Conservation (phyloP, 1,140 invertebrate species). For the Heterodera schachtii region DNA sequence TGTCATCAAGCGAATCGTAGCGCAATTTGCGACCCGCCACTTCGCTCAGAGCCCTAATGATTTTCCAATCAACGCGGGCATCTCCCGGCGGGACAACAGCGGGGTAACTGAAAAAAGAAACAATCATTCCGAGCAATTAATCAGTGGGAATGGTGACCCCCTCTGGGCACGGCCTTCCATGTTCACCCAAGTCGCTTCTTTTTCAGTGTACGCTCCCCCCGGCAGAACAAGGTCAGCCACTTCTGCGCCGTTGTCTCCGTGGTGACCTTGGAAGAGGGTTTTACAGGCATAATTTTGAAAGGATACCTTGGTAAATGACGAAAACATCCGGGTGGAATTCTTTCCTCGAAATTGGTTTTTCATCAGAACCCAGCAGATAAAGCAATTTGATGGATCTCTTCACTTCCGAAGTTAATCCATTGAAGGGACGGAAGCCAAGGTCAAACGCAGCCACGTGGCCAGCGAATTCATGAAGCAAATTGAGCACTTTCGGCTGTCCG, state of each 20-base stretch:
- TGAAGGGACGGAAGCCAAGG: conserved; percentile 84
- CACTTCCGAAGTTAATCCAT: conserved; percentile 69
- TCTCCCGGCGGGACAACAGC: conserved; percentile 90
- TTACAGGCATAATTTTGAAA: conserved; percentile 47
- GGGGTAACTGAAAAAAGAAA: conserved; percentile 67
- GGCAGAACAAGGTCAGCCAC: conserved; percentile 92
- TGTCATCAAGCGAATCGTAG: conserved; percentile 83
- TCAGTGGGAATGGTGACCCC: conserved; percentile 40
- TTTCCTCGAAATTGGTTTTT: conserved; percentile 76
- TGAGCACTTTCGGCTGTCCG: conserved; percentile 64
- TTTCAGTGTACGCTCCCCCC: conserved; percentile 97
- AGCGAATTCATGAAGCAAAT: conserved; percentile 67
- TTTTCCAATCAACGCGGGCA: conserved; percentile 97
- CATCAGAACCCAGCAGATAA: conserved; percentile 89
- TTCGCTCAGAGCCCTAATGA: conserved; percentile 84
- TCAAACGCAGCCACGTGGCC: conserved; percentile 91
- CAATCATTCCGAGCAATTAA: not conserved
- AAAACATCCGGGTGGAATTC: conserved; percentile 81
- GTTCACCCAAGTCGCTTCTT: conserved; percentile 93
- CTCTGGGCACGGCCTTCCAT: conserved; percentile 95
- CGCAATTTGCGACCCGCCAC: conserved; percentile 81
- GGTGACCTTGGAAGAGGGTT: conserved; percentile 73
- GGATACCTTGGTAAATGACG: conserved; percentile 85
- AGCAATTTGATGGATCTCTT: conserved; percentile 77
- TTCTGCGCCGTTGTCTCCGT: conserved; percentile 88